Base-by-base conservation (phyloP, 2,113 vertebrate species). In the Ceyx melanurus region DNA sequence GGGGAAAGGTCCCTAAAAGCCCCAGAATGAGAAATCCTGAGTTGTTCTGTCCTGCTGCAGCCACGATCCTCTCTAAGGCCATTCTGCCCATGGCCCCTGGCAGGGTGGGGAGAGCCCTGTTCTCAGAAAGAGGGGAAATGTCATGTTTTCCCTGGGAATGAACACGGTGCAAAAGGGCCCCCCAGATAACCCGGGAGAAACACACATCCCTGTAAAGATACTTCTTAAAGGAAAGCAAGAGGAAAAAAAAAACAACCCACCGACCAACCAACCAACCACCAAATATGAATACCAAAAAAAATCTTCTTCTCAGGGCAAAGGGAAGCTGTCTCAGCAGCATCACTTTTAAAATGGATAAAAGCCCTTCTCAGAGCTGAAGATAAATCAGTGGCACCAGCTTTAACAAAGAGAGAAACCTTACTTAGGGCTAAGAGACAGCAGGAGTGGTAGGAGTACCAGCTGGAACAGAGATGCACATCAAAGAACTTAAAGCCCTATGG, bases 401-500 rank as follows among this genome's bases (percentile, higher is more conserved):
- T 89, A 93, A 93, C 94, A 97, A 95, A 97, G 86, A 93, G 71
- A 94, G 96, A 96, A 97, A 96, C 77, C 74, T 97, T 96, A 97
- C 92, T 97, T 86, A 96, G 94, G 95, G 96, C 94, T 96, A 96
- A 92, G 93, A 97, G 95, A 96, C 97, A 98, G 96, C 95, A 97
- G 94, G 96, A 96, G 92, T 83, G 83, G 94, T 94, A 95, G 84
- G 83, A 95, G 94, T 88, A 96, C 93, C 95, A 97, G 95, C 92
- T 95, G 96, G 95, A 97, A 96, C 92, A 92, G 96, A 95, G 95
- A 97, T 94, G 95, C 88, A 98, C 93, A 96, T 97, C 97, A 97
- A 97, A 97, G 95, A 82, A 96, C 97, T 94, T 95, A 92, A 97
- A 98, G 95, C 96, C 96, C 96, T 97, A 94, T 96, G 94, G 97